Evolutionary conservation across 2,888 invertebrate species (phyloP).

Genomic region (Chrysodeixis includens): DNA sequence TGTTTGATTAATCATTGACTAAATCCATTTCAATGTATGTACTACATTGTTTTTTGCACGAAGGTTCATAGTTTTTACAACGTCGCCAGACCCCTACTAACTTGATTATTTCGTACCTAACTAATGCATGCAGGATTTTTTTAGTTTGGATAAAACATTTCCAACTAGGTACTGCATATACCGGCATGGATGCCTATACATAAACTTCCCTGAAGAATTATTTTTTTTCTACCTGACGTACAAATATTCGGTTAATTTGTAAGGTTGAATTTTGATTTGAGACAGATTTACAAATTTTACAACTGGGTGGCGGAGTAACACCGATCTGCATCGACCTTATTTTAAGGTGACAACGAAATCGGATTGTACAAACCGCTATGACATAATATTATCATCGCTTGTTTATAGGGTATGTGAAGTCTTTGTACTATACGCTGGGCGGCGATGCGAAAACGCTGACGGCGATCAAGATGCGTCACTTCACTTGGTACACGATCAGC

Average conservation of each 20-base stretch:
- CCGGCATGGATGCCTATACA: neutral
- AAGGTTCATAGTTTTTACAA: conserved; percentile 22
- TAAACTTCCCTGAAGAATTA: neutral
- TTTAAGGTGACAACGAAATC: neutral
- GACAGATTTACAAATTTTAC: neutral
- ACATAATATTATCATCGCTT: conserved; percentile 12
- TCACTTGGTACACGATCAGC: conserved; percentile 92
- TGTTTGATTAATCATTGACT: conserved; percentile 12
- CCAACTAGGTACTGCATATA: neutral
- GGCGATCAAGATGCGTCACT: conserved; percentile 91
- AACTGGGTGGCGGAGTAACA: neutral
- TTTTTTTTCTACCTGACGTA: neutral
- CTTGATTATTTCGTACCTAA: conserved; percentile 7
- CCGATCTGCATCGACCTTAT: neutral
- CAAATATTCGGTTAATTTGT: neutral
- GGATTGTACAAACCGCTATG: neutral
- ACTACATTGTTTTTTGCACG: conserved; percentile 22
- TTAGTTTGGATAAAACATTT: conserved; percentile 7
- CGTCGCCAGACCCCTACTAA: conserved; percentile 6
- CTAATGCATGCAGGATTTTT: conserved; percentile 24
- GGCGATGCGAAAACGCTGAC: conserved; percentile 79
- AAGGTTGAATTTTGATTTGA: neutral
- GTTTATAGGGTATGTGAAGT: conserved; percentile 75
- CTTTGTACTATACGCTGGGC: conserved; percentile 83
- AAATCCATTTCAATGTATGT: conserved; percentile 2